Evolutionary conservation across 2,797 vertebrate genomes (phyloP), one percentile per base, ranked within the genome.

Genomic region (Alectoris magna): DNA sequence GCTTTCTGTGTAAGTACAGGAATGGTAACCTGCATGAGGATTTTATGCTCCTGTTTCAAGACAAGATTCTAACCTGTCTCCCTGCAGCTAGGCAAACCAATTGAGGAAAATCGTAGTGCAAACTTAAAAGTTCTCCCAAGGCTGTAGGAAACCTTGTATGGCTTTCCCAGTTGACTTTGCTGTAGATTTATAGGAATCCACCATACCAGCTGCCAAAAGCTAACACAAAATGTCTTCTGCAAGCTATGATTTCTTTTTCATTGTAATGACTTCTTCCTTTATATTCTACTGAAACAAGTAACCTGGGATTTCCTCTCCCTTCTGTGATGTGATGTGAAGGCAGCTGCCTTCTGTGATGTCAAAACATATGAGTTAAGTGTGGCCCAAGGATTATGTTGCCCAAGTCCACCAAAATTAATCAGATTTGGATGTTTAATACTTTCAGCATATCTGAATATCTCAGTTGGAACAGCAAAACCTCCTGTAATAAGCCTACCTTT

Each of bases 181-280:
- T 43, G 36, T 51, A 88, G 88, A 93, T 96, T 94, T 93, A 94
- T 87, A 85, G 63, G 43, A 92, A 86, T 56, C 59, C 87, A 92
- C 55, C 70, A 89, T 83, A 90, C 27, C 62, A 66, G 72, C 2
- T 12, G 49, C 77, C 72, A 93, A 67, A 93, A 91, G 31, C 91
- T 84, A 79, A 78, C 70, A 84, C n/a, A 86, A 95, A 89, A 89
- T 91, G 46, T 95, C 88, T 91, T 93, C 93, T 95, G 59, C 82
- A 78, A 76, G 84, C 93, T 84, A 89, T 80, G 91, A 92, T 64
- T 93, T 72, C 84, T 92, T 92, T 70, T 86, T 93, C 91, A 94
- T 79, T 87, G 43, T 60, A 93, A 94, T 60, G 56, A 94, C 63
- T 21, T 95, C 90, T 96, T 96, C 94, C 91, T 95, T 94, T 94